Evolutionary conservation across 1,140 invertebrate species (phyloP).

Genomic region (Orchestia grillus): DNA sequence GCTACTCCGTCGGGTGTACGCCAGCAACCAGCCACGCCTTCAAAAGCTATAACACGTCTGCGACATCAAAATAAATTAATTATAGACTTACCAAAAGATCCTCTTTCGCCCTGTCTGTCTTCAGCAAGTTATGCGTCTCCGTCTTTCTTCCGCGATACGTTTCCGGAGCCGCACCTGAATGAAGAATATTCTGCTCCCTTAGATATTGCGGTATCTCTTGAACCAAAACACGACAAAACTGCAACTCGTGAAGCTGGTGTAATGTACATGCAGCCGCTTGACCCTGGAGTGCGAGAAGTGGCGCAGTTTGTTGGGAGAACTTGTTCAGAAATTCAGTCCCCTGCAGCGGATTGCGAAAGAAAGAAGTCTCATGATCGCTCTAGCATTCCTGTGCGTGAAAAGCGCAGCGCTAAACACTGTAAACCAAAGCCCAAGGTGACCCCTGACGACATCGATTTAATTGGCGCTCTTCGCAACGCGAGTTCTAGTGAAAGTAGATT

Average conservation of each 20-base stretch:
- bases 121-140: slow-evolving; percentile 46
- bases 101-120: neutral
- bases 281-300: neutral
- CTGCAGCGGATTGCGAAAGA: neutral
- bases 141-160: neutral
- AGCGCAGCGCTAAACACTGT: neutral
- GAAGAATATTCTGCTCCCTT: slow-evolving; percentile 7
- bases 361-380: neutral
- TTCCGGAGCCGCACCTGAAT: neutral
- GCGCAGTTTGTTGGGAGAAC: neutral
- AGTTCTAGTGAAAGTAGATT: neutral
- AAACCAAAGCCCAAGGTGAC: neutral
- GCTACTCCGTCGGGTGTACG: neutral
- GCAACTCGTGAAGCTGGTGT: neutral
- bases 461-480: neutral
- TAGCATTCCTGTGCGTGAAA: neutral
- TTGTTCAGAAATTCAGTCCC: neutral
- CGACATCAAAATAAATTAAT: neutral
- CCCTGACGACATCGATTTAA: neutral
- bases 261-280: neutral
- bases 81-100: neutral
- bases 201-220: neutral
- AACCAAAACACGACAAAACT: neutral
- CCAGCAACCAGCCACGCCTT: neutral
- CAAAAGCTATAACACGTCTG: neutral